These are phyloP conservation scores for Scomberomorus guttatus DNA, from an alignment of 2,797 vertebrate genomes.

Conservation along the genomic window DNA sequence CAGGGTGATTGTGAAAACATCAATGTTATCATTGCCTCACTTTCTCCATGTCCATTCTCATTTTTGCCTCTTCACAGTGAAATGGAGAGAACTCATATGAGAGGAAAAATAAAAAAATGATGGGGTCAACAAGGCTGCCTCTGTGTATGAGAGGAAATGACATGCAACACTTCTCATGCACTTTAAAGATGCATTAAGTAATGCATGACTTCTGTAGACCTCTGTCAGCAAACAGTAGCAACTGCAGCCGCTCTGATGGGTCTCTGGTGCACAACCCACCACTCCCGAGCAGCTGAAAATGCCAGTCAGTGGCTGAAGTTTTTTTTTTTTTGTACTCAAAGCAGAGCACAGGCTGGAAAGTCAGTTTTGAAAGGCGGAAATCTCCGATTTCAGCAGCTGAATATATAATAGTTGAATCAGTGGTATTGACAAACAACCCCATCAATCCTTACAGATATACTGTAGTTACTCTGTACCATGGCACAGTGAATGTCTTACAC, in stretches of 20 bases:
- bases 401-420: not conserved
- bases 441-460: not conserved
- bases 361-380: not conserved
- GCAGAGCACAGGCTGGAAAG: not conserved
- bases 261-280: not conserved
- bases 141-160: constrained; percentile 9
- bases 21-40: constrained; percentile 13
- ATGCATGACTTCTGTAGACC: not conserved
- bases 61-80: constrained; percentile 12
- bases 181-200: constrained; percentile 28
- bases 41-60: not conserved
- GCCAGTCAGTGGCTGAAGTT: not conserved
- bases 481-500: not conserved
- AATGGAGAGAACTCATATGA: not conserved
- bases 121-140: constrained; percentile 14
- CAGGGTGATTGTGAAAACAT: constrained; percentile 22
- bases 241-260: not conserved
- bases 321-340: not conserved
- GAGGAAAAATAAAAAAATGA: not conserved
- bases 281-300: not conserved
- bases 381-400: not conserved
- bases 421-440: constrained; percentile 1
- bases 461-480: not conserved
- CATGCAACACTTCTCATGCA: constrained; percentile 11
- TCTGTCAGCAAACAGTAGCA: not conserved